A percentile compares a stretch with the other conserved stretches of the same genome.
phyloP scores from a whole-genome alignment of 2,888 invertebrate species.

The Alsophila aescularia region DNA sequence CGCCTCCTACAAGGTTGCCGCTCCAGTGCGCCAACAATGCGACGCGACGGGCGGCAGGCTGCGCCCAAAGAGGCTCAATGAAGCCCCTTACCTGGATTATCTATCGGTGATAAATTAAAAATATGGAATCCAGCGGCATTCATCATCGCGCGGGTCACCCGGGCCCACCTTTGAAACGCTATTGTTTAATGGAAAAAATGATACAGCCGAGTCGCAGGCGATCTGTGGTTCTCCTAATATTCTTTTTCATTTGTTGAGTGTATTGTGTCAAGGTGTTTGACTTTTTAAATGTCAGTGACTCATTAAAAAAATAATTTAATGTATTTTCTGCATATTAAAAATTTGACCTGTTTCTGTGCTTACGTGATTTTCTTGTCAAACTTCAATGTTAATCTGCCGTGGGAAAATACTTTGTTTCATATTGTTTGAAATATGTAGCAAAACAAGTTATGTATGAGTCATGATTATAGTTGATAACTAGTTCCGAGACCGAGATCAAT shows the following conservation, averaged over 20 bases:
- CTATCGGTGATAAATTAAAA: conserved; percentile 81
- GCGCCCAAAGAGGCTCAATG: conserved; percentile 66
- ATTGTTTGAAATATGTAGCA: conserved; percentile 3
- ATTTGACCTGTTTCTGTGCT: conserved; percentile 11
- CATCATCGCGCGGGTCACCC: conserved; percentile 75
- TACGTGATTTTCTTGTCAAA: neutral
- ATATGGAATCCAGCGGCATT: conserved; percentile 78
- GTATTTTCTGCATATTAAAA: neutral
- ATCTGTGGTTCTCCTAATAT: conserved; percentile 25
- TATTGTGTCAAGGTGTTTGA: conserved; percentile 5
- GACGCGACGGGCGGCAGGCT: conserved; percentile 66
- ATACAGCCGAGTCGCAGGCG: conserved; percentile 33
- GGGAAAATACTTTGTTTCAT: conserved; percentile 8
- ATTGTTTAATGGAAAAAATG: conserved; percentile 57
- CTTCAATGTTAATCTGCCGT: neutral
- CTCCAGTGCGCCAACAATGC: conserved; percentile 52
- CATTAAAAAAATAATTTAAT: neutral
- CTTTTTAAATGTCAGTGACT: neutral
- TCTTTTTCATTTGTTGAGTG: conserved; percentile 10
- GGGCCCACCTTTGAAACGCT: conserved; percentile 41
- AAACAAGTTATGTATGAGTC: neutral
- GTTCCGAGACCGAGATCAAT: no score
- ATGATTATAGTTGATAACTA: neutral
- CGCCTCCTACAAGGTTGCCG: conserved; percentile 41
- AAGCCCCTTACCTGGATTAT: conserved; percentile 78